These are phyloP conservation scores for Panulirus ornatus DNA, from an alignment of 1,140 invertebrate species.

Conservation along the genomic window DNA sequence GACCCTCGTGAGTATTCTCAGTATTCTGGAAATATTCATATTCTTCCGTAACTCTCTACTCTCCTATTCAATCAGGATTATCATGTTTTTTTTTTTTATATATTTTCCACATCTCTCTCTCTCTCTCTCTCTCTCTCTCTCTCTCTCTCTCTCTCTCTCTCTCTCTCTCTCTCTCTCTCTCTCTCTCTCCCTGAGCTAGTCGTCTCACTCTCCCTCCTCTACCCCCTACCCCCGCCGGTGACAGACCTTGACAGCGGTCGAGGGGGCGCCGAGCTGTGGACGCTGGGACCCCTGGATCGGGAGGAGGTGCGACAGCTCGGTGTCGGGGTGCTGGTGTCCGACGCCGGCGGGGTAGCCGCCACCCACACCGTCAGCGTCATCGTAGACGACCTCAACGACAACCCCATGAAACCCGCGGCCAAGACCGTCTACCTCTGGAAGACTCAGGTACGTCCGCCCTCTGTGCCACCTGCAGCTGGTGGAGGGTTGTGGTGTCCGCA, in stretches of 20 bases:
- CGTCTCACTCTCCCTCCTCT: background rate
- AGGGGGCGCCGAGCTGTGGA: conserved; percentile 23
- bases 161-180: too few species aligned
- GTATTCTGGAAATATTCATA: too few species aligned
- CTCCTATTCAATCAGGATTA: too few species aligned
- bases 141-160: background rate
- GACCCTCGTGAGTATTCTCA: too few species aligned
- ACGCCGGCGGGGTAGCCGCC: background rate
- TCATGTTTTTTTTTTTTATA: too few species aligned
- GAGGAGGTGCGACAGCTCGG: background rate
- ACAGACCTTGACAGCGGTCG: conserved; percentile 21
- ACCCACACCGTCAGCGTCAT: conserved; percentile 10
- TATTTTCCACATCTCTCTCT: background rate
- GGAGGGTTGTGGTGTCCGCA: too few species aligned
- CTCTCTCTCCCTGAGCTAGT: background rate
- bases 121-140: background rate
- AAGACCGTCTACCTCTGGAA: conserved; percentile 40
- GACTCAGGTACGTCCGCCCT: conserved; percentile 44
- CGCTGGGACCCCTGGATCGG: background rate
- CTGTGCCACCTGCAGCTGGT: background rate
- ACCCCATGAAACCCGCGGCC: conserved; percentile 34
- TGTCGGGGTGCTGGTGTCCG: conserved; percentile 2
- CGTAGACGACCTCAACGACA: conserved; percentile 15
- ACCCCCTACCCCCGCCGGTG: background rate
- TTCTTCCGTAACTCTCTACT: too few species aligned